These are phyloP conservation scores for Plebejus argus DNA, from an alignment of 2,888 invertebrate species.

Conservation along the genomic window DNA sequence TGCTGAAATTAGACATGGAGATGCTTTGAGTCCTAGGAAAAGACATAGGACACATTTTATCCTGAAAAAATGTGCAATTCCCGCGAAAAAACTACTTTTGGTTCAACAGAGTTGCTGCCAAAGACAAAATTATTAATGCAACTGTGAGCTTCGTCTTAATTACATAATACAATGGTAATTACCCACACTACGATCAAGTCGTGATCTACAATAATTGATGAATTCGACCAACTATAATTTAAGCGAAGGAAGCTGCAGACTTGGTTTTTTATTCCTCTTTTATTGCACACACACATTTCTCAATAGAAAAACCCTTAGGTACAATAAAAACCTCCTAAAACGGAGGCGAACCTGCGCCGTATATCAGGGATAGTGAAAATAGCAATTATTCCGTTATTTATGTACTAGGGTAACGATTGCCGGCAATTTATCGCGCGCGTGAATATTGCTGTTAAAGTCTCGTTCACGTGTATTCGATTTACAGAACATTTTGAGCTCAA, in stretches of 20 bases:
- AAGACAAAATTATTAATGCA: too few species aligned
- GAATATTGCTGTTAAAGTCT: conserved; percentile 31
- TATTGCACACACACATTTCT: not conserved
- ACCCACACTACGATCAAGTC: too few species aligned
- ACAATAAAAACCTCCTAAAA: conserved; percentile 49
- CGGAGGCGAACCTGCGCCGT: conserved; percentile 62
- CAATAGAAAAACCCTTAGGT: conserved; percentile 19
- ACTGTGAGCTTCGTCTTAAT: too few species aligned
- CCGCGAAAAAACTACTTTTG: too few species aligned
- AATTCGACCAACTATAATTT: too few species aligned
- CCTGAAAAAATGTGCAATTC: too few species aligned
- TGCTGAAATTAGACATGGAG: too few species aligned
- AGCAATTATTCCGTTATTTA: conserved; percentile 75
- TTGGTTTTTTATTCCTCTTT: not conserved
- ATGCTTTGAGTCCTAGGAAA: too few species aligned
- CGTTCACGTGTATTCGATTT: not conserved
- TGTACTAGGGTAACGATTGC: conserved; percentile 58
- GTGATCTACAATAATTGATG: too few species aligned
- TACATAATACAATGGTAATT: too few species aligned
- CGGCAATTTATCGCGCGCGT: conserved; percentile 53
- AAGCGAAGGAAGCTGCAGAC: not conserved
- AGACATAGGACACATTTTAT: too few species aligned
- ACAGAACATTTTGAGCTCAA: not conserved
- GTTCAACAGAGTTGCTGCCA: too few species aligned
- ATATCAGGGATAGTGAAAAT: conserved; percentile 63